Percentiles rank a stretch among this genome's conserved stretches.
phyloP scores from a whole-genome alignment of 2,113 vertebrate species.

The Phylloscopus trochilus region DNA sequence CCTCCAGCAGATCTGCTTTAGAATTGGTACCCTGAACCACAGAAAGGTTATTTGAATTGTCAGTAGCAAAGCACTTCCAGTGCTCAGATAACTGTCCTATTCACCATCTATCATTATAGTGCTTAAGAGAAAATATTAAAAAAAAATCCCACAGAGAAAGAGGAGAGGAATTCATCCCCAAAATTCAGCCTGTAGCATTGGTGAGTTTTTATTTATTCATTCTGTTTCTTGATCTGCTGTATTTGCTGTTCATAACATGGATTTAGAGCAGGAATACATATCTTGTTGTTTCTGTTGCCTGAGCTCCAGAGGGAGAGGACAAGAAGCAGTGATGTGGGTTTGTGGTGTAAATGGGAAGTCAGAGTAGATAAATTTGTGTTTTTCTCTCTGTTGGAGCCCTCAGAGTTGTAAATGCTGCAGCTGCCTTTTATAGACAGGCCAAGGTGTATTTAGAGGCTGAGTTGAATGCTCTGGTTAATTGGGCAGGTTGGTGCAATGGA shows the following conservation, averaged over 20 bases:
- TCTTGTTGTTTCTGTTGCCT: background rate
- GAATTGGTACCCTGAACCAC: background rate
- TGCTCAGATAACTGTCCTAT: slow-evolving; percentile 13
- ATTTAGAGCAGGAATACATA: background rate
- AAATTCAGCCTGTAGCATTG: background rate
- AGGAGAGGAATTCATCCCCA: background rate
- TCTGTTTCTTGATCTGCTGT: background rate
- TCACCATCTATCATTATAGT: slow-evolving; percentile 14
- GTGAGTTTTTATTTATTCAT: background rate
- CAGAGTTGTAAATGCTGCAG: background rate
- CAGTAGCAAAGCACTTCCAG: slow-evolving; percentile 17
- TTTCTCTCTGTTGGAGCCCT: background rate
- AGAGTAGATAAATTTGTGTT: background rate
- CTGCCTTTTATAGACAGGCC: background rate
- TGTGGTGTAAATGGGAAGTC: background rate
- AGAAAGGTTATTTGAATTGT: slow-evolving; percentile 47
- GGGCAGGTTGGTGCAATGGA: background rate
- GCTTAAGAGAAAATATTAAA: background rate
- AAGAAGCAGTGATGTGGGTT: background rate
- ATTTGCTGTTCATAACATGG: background rate
- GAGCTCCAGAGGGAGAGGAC: background rate
- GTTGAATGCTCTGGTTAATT: background rate
- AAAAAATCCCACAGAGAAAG: background rate
- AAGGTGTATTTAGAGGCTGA: background rate
- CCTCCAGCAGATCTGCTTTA: slow-evolving; percentile 14